Conservation (phyloP, 2,888 invertebrate genomes). For the Spodoptera exigua region DNA sequence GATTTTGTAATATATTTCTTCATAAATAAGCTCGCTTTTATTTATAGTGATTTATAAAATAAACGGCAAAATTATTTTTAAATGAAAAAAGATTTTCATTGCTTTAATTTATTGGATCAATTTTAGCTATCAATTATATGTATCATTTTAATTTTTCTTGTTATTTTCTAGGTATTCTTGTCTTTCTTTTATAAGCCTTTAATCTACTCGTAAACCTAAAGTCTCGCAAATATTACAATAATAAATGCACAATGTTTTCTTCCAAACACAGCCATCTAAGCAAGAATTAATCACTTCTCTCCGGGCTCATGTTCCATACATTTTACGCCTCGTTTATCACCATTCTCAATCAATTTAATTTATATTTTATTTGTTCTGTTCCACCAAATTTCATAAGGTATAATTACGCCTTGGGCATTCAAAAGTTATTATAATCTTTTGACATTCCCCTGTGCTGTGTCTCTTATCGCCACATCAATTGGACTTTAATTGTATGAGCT, state of each 20-base stretch:
- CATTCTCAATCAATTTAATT: constrained; percentile 56
- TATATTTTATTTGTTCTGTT: constrained; percentile 63
- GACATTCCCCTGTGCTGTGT: constrained; percentile 58
- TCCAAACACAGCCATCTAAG: constrained; percentile 33
- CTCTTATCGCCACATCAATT: constrained; percentile 62
- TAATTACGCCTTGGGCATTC: constrained; percentile 61
- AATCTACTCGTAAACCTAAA: too few relatives aligned
- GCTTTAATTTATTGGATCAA: too few relatives aligned
- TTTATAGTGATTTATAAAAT: too few relatives aligned
- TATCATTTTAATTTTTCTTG: too few relatives aligned
- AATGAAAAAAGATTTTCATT: too few relatives aligned
- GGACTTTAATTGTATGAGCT: constrained; percentile 62
- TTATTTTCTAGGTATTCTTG: too few relatives aligned
- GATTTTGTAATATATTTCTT: too few relatives aligned
- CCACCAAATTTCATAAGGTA: constrained; percentile 57
- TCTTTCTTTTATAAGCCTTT: too few relatives aligned
- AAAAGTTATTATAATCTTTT: constrained; percentile 60
- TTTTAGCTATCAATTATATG: too few relatives aligned
- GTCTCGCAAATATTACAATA: neutral
- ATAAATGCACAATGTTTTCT: neutral
- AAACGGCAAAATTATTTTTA: too few relatives aligned
- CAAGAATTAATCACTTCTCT: constrained; percentile 40
- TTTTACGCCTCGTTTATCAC: constrained; percentile 59
- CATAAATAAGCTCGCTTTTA: too few relatives aligned
- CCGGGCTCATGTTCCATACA: constrained; percentile 26